Conservation (phyloP, 1,140 invertebrate species). For the Procambarus clarkii region DNA sequence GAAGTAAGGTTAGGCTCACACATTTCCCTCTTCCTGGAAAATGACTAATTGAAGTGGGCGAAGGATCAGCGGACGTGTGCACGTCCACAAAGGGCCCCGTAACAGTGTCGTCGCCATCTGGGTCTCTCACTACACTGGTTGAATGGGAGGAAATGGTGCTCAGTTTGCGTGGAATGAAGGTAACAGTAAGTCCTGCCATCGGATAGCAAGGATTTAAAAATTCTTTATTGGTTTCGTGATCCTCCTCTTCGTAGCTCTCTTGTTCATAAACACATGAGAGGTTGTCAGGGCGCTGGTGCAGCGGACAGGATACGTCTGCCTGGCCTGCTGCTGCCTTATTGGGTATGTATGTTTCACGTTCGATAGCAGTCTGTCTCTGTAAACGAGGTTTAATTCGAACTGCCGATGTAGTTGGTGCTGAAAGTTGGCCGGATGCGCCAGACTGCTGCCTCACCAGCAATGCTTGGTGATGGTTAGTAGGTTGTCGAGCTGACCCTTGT, state of each 20-base stretch:
- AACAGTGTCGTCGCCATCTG: slow-evolving; percentile 2
- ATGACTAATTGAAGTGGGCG: not conserved
- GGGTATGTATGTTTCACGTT: slow-evolving; percentile 48
- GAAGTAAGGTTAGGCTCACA: slow-evolving; percentile 29
- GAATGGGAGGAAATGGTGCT: slow-evolving; percentile 39
- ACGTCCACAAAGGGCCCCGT: not conserved
- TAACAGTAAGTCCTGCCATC: slow-evolving; percentile 16
- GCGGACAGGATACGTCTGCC: slow-evolving; percentile 9
- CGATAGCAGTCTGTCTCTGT: slow-evolving; percentile 23
- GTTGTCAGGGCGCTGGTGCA: slow-evolving; percentile 33
- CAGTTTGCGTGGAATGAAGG: slow-evolving; percentile 34
- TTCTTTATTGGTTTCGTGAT: not conserved
- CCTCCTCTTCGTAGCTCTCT: slow-evolving; percentile 36
- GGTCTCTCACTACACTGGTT: slow-evolving; percentile 20
- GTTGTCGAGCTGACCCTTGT: slow-evolving; percentile 26
- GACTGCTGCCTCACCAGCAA: slow-evolving; percentile 44
- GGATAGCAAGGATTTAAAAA: slow-evolving; percentile 29
- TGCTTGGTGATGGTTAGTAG: slow-evolving; percentile 33
- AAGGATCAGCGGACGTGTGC: not conserved
- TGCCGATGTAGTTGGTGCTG: slow-evolving; percentile 38
- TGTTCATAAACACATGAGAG: slow-evolving; percentile 44
- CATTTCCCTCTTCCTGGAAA: slow-evolving; percentile 27
- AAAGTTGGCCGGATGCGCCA: slow-evolving; percentile 37
- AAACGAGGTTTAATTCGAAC: slow-evolving; percentile 32
- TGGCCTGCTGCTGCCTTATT: not conserved